Evolutionary conservation across 2,113 vertebrate species (phyloP).

Genomic region (Tinamus guttatus): DNA sequence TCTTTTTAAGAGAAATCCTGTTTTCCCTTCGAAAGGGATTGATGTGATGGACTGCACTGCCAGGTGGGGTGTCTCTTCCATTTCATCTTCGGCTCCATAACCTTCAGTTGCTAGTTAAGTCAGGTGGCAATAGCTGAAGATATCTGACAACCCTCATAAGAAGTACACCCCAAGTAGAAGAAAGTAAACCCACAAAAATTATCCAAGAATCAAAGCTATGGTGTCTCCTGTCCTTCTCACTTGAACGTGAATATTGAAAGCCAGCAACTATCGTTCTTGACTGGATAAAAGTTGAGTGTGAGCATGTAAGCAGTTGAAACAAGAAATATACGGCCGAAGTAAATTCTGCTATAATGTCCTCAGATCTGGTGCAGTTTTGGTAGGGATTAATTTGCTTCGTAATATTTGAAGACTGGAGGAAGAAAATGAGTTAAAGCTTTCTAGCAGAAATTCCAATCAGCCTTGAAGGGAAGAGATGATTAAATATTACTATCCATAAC

Average conservation of each 20-base stretch:
- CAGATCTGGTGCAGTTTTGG: not conserved
- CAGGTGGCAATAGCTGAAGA: not conserved
- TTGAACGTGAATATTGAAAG: slow-evolving; percentile 1
- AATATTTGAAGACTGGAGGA: not conserved
- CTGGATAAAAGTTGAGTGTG: not conserved
- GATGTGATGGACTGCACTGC: not conserved
- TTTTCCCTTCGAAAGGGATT: not conserved
- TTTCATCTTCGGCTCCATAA: not conserved
- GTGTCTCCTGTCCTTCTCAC: not conserved
- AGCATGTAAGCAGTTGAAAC: not conserved
- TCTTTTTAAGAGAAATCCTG: not conserved
- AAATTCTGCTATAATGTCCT: not conserved
- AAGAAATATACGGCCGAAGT: not conserved
- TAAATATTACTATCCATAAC: not conserved
- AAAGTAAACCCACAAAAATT: not conserved
- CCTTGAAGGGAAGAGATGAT: not conserved
- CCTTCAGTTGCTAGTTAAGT: not conserved
- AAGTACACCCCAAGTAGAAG: not conserved
- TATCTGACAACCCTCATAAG: not conserved
- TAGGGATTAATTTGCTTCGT: slow-evolving; percentile 14
- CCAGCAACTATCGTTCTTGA: not conserved
- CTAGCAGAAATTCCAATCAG: slow-evolving; percentile 21
- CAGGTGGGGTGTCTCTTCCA: not conserved
- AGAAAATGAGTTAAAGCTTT: slow-evolving; percentile 25
- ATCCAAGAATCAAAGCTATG: not conserved